phyloP scores from a whole-genome alignment of 2,888 invertebrate species.

The Tridacna gigas region DNA sequence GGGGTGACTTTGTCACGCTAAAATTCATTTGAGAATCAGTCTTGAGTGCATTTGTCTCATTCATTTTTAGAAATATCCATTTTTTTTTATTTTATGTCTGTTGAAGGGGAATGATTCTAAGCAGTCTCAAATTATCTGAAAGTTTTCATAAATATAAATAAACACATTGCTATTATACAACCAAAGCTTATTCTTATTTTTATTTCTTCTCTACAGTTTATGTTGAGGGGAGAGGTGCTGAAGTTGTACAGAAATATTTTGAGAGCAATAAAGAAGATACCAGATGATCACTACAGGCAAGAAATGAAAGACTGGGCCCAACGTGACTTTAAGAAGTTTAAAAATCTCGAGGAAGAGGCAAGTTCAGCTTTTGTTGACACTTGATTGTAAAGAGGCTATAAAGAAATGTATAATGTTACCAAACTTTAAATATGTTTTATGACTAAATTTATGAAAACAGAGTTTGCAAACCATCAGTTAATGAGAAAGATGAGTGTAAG shows the following conservation, averaged over 20 bases:
- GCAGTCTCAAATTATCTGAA: not conserved
- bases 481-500: no score
- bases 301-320: conserved; percentile 91
- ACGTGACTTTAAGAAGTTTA: conserved; percentile 90
- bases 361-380: not conserved
- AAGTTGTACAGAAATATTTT: conserved; percentile 91
- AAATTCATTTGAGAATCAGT: not conserved
- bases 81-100: not conserved
- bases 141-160: not conserved
- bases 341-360: conserved; percentile 85
- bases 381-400: not conserved
- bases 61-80: not conserved
- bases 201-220: conserved; percentile 87
- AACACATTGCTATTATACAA: no score
- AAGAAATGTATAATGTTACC: not conserved
- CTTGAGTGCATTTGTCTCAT: not conserved
- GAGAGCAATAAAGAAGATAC: conserved; percentile 89
- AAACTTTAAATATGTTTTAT: no score
- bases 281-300: conserved; percentile 88
- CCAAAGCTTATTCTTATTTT: no score
- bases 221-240: conserved; percentile 91
- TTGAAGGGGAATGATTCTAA: not conserved
- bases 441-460: no score
- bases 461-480: no score
- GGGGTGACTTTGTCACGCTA: not conserved